Evolutionary conservation across 2,797 vertebrate species (phyloP).

Genomic region (Vultur gryphus): DNA sequence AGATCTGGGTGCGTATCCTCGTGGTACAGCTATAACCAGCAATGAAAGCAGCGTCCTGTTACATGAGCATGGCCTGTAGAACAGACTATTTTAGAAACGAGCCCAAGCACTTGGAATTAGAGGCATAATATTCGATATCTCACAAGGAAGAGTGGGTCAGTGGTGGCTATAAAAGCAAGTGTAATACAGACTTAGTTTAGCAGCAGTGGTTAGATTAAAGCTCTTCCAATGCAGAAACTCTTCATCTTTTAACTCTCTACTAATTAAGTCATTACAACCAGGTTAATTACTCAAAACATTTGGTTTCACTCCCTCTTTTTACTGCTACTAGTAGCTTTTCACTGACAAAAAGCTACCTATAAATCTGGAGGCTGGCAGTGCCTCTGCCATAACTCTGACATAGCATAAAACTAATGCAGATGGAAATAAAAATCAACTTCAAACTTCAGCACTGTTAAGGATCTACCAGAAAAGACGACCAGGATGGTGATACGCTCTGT

Average conservation of each 20-base stretch:
- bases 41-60: fast-evolving
- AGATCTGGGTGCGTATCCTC: background rate
- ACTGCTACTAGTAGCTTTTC: background rate
- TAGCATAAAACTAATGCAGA: background rate
- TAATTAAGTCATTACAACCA: background rate
- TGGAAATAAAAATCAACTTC: background rate
- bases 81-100: background rate
- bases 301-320: background rate
- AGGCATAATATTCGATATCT: background rate
- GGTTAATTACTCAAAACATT: background rate
- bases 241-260: background rate
- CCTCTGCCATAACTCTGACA: background rate
- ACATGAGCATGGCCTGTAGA: fast-evolving
- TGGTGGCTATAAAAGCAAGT: background rate
- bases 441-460: background rate
- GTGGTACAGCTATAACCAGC: background rate
- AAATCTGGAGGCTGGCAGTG: background rate
- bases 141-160: background rate
- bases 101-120: background rate
- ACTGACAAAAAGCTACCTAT: background rate
- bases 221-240: background rate
- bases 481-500: fast-evolving
- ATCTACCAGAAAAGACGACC: background rate
- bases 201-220: background rate
- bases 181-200: background rate